Conservation (phyloP, 1,140 invertebrate genomes). For the Oedothorax gibbosus region DNA sequence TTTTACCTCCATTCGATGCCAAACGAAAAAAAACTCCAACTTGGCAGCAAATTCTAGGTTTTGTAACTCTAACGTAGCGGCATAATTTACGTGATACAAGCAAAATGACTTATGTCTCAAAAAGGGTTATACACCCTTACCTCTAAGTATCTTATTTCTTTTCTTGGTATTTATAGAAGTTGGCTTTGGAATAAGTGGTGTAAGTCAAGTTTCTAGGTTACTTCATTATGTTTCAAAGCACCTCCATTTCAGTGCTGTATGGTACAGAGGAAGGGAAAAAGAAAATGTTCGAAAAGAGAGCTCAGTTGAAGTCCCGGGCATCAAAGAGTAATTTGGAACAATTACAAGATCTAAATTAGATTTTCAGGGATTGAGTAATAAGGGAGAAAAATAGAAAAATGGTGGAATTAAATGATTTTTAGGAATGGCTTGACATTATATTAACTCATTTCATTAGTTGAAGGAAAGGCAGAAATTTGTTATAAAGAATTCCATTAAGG, state of each 20-base stretch:
- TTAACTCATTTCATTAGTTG: too few relatives aligned
- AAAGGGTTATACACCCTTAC: too few relatives aligned
- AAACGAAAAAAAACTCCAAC: slow-evolving; percentile 32
- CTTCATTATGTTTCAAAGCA: too few relatives aligned
- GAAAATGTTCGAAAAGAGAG: slow-evolving; percentile 1
- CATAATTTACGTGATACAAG: neutral
- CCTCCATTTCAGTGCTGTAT: slow-evolving; percentile 1
- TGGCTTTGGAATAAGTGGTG: too few relatives aligned
- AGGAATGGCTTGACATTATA: too few relatives aligned
- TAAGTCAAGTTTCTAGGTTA: too few relatives aligned
- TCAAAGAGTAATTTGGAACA: slow-evolving; percentile 56
- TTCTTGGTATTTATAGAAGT: too few relatives aligned
- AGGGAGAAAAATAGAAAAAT: slow-evolving; percentile 20
- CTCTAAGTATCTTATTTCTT: too few relatives aligned
- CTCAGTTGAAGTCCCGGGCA: slow-evolving; percentile 2
- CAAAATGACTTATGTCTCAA: too few relatives aligned
- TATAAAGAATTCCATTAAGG: too few relatives aligned
- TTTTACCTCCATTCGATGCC: slow-evolving; percentile 20
- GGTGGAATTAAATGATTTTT: too few relatives aligned
- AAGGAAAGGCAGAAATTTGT: too few relatives aligned
- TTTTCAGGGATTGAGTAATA: slow-evolving; percentile 38
- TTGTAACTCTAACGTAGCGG: slow-evolving; percentile 39
- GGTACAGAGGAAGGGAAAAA: neutral
- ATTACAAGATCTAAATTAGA: slow-evolving; percentile 53
- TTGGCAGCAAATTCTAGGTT: slow-evolving; percentile 41